Percentiles rank a stretch among this genome's conserved stretches.
Evolutionary conservation across 2,797 vertebrate species (phyloP).

Genomic region (Iguana delicatissima): DNA sequence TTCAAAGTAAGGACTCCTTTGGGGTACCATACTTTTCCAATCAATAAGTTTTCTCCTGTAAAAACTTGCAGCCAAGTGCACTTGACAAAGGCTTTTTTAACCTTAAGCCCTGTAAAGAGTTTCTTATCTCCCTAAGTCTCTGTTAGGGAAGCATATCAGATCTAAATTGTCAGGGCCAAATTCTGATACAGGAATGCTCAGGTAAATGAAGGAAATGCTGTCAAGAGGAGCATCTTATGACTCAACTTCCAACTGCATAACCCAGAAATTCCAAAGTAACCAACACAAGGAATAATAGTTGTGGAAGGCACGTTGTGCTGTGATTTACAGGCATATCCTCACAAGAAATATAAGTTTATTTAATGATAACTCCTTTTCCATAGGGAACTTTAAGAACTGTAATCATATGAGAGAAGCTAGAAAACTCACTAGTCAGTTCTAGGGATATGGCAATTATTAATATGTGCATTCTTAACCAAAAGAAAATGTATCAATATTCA

Average conservation of each 20-base stretch:
- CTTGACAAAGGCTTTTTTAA: background rate
- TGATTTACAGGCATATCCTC: background rate
- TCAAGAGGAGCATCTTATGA: background rate
- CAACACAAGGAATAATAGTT: background rate
- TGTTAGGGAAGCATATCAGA: background rate
- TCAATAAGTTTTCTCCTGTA: background rate
- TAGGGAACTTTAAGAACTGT: background rate
- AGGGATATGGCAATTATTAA: too few species aligned
- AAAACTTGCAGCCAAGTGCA: background rate
- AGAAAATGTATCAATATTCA: too few species aligned
- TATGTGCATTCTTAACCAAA: too few species aligned
- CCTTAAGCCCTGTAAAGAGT: background rate
- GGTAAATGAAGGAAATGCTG: background rate
- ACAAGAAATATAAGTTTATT: background rate
- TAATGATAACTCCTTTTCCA: background rate
- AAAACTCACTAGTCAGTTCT: background rate
- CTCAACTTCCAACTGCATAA: background rate
- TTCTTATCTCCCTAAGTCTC: background rate
- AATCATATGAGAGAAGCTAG: background rate
- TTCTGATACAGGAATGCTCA: background rate
- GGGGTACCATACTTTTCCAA: background rate
- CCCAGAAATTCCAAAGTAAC: background rate
- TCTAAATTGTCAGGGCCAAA: background rate
- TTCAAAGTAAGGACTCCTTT: background rate
- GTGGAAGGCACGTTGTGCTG: background rate